Evolutionary conservation across 2,888 invertebrate genomes (phyloP).

Genomic region (Elegia similella): DNA sequence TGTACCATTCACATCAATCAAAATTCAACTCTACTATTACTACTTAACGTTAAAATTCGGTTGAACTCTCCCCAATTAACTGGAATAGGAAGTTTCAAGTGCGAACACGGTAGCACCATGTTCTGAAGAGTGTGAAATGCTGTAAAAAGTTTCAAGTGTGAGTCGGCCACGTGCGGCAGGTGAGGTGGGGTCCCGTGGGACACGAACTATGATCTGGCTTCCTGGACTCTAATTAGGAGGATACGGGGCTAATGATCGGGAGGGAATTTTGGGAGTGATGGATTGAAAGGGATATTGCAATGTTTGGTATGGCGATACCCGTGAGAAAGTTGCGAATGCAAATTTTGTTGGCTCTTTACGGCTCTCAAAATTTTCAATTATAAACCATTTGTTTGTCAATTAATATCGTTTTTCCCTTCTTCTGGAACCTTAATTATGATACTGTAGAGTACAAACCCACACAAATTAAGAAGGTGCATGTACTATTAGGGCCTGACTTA

Average conservation of each 20-base stretch:
- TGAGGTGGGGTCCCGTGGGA: slow-evolving; percentile 52
- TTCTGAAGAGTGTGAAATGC: slow-evolving; percentile 62
- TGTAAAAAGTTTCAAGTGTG: slow-evolving; percentile 45
- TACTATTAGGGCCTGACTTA: too few relatives aligned
- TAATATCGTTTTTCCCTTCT: too few relatives aligned
- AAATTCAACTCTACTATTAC: neutral
- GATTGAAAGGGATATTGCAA: slow-evolving; percentile 8
- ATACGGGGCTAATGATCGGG: slow-evolving; percentile 12
- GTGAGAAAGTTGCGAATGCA: neutral
- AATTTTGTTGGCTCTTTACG: neutral
- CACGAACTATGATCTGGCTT: slow-evolving; percentile 50
- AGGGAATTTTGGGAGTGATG: slow-evolving; percentile 11
- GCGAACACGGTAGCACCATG: slow-evolving; percentile 47
- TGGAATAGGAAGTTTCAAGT: slow-evolving; percentile 29
- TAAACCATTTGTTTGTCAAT: too few relatives aligned
- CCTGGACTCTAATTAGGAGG: slow-evolving; percentile 29
- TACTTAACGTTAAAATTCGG: neutral
- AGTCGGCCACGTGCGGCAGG: slow-evolving; percentile 61
- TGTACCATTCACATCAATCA: neutral
- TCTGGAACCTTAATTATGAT: too few relatives aligned
- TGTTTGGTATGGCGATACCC: neutral
- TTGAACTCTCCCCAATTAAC: neutral
- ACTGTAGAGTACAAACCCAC: too few relatives aligned
- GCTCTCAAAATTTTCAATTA: neutral
- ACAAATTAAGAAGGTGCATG: too few relatives aligned